A percentile compares a stretch with the other conserved stretches of the same genome.
phyloP scores from a whole-genome alignment of 2,888 invertebrate species.

The Aleiodes alternator region DNA sequence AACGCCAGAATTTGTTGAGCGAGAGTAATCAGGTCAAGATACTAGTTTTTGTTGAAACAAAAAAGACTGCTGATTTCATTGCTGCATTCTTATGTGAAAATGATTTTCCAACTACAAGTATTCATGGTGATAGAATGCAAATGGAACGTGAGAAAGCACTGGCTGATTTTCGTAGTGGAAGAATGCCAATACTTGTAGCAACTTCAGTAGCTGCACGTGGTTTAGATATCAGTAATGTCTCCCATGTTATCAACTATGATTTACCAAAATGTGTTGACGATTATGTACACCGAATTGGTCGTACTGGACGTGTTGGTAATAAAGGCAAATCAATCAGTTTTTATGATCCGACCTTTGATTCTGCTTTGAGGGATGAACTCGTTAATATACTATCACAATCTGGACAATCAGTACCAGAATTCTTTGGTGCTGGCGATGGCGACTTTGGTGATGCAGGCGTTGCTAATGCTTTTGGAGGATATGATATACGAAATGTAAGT shows the following conservation, averaged over 20 bases:
- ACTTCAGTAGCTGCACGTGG: constrained; percentile 97
- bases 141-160: constrained; percentile 85
- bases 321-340: constrained; percentile 92
- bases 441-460: constrained; percentile 62
- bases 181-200: constrained; percentile 89
- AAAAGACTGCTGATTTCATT: constrained; percentile 92
- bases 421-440: constrained; percentile 75
- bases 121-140: constrained; percentile 86
- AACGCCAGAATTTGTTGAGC: constrained; percentile 72
- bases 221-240: constrained; percentile 90
- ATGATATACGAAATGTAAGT: constrained; percentile 83
- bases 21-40: constrained; percentile 68
- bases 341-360: constrained; percentile 81
- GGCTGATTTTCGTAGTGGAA: constrained; percentile 84
- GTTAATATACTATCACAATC: constrained; percentile 87
- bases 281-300: constrained; percentile 95
- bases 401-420: constrained; percentile 85
- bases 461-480: constrained; percentile 81
- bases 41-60: constrained; percentile 91
- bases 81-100: constrained; percentile 88
- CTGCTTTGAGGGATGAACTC: constrained; percentile 80
- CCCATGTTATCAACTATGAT: constrained; percentile 95
- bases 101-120: constrained; percentile 83
- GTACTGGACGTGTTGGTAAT: constrained; percentile 96
- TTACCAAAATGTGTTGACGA: constrained; percentile 93